Evolutionary conservation across 1,140 invertebrate species (phyloP).

Genomic region (Drosophila ananassae): DNA sequence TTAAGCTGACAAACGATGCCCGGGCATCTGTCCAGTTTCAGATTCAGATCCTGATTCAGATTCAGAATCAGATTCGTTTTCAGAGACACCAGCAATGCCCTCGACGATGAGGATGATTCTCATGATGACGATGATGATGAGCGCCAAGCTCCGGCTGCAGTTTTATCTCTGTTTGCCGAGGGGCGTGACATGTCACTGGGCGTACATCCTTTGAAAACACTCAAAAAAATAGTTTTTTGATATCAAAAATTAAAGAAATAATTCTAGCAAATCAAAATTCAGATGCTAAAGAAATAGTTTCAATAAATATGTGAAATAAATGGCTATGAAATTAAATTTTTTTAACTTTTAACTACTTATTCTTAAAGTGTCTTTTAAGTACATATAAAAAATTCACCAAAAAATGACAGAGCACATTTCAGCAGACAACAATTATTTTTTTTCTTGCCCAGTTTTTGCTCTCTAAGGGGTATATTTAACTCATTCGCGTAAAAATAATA

Average conservation of each 20-base stretch:
- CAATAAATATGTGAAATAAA: background rate
- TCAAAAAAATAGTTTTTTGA: conserved; percentile 3
- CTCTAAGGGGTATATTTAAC: background rate
- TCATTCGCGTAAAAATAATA: background rate
- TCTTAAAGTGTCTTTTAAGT: conserved; percentile 44
- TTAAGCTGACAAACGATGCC: conserved; percentile 78
- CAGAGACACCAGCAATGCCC: conserved; percentile 37
- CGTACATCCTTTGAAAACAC: conserved; percentile 42
- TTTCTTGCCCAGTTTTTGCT: background rate
- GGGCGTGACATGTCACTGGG: conserved; percentile 39
- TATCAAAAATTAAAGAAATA: background rate
- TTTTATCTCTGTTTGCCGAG: conserved; percentile 40
- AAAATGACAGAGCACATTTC: conserved; percentile 65
- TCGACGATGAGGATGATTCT: conserved; percentile 35
- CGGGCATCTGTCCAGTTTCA: conserved; percentile 51
- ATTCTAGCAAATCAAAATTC: background rate
- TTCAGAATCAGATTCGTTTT: conserved; percentile 46
- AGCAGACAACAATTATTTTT: conserved; percentile 16
- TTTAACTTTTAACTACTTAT: conserved; percentile 2
- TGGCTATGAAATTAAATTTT: too few relatives aligned
- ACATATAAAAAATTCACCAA: conserved; percentile 12
- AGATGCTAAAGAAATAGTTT: background rate
- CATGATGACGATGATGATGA: conserved; percentile 17
- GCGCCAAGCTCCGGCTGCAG: conserved; percentile 12
- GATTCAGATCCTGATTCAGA: conserved; percentile 43